Base-by-base conservation (phyloP, 92 coral and sea anemone genomes). In the Anthopleura xanthogrammica region DNA sequence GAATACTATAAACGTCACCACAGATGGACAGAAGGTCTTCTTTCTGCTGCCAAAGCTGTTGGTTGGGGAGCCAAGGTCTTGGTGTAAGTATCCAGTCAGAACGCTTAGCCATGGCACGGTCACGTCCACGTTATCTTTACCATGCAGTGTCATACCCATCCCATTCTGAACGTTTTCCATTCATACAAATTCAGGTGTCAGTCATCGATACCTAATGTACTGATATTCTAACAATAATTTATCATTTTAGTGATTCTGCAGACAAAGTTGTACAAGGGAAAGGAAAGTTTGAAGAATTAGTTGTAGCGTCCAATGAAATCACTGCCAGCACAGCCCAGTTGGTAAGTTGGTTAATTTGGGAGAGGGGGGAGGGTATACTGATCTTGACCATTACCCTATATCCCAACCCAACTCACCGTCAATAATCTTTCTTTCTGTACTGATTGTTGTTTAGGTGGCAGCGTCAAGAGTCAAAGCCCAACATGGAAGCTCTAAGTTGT, bases 31-130 rank as follows among this genome's bases (percentile, higher is more conserved):
- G 99, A 96, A 87, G 99, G 99, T 7, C 95, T 96, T 16, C 87
- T 96, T 29, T 96, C 99, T 68, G 99, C 99, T 11, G 99, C 99
- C 12, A 96, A 96, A 81, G 99, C 99, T 41, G 99, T 96, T 23
- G 99, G 99, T 9, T 96, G 99, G 99, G 99, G 99, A 85, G 99
- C 99, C 20, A 96, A 96, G 81, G 97, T 94, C 50, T 90, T 96
- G 77, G 99, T 96, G 99, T 96, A 79, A 92, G 98, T 92, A 52
- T 22, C 50, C 50, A 46, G 0, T 46, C 50, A 46, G 50, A 46
- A 46, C 5, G 50, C 50, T 46, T 6, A 43, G 1, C 5, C 7
- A 46, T 9, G 50, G 50, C 50, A 46, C 50, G 7, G 50, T 46
- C 50, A 46, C 50, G 50, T 46, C 50, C 50, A 46, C 50, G 50